Base-by-base conservation (phyloP, 2,888 invertebrate genomes). In the Heliothis peltigera region DNA sequence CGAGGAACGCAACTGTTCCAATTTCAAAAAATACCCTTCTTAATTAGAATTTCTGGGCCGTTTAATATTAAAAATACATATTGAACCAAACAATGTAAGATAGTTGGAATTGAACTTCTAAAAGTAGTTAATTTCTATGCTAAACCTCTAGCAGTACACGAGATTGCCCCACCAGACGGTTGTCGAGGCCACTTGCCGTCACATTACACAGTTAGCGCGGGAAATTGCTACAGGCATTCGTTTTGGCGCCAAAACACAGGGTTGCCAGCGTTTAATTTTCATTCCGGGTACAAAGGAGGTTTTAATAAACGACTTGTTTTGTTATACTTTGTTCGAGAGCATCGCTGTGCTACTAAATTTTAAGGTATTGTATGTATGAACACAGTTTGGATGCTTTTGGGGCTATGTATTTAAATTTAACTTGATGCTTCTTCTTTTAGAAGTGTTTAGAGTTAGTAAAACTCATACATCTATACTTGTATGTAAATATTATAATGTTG, bases 211-310 rank as follows among this genome's bases (percentile, higher is more conserved):
- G 82, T 85, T 85, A 81, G 77, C 76, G 74, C 71, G 77, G 77
- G 77, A 86, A 84, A 87, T 85, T 83, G 85, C 86, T 64, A 64
- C 67, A 64, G 79, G 78, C 75, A 71, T 79, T 84, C 87, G 77
- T 85, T 87, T 82, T 84, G 80, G 79, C 80, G 81, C 80, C 79
- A 82, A 86, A 87, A 84, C 70, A 77, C 69, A 80, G 71, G 79
- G 76, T 67, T 69, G 62, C 57, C 32, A 60, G 32, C 19, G 15
- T 63, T 62, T 47, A 62, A 60, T 71, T 73, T 64, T 70, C 48
- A 48, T 48, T 56, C 15, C 15, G 44, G 46, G 10, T 17, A 21
- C 51, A 18, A 48, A 25, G 18, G n/a, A 42, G 49, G 43, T 61
- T 55, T 49, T 52, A 44, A 49, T 59, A 6, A 4, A n/a, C 22